Evolutionary conservation across 2,113 vertebrate genomes (phyloP).

Genomic region (Coturnix japonica): DNA sequence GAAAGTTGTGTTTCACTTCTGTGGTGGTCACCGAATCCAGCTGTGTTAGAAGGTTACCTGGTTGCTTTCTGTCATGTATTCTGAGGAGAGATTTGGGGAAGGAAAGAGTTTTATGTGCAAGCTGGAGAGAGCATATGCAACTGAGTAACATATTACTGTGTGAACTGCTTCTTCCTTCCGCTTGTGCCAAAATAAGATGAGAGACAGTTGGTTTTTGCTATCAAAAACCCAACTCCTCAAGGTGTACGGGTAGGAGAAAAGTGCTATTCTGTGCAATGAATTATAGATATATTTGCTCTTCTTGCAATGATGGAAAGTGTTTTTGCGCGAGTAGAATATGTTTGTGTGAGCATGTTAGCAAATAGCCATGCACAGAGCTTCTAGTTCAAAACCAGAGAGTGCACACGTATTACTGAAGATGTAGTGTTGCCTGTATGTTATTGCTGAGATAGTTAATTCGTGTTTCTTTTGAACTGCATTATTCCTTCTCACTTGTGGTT

Average conservation of each 20-base stretch:
- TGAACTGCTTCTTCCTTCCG: not conserved
- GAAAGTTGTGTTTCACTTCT: not conserved
- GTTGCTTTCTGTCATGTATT: fast-evolving
- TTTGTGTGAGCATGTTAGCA: not conserved
- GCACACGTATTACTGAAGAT: not conserved
- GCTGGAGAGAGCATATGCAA: not conserved
- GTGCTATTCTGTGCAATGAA: not conserved
- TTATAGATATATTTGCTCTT: not conserved
- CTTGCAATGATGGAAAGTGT: not conserved
- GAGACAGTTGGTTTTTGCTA: not conserved
- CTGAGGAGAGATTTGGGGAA: not conserved
- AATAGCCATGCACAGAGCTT: not conserved
- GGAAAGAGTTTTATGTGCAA: not conserved
- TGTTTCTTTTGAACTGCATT: not conserved
- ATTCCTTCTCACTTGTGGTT: not conserved
- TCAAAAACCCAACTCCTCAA: not conserved
- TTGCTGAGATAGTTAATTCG: not conserved
- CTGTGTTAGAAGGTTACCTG: not conserved
- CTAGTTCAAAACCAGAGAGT: not conserved
- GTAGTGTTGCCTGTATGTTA: not conserved
- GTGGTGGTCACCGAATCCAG: not conserved
- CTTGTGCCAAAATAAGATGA: not conserved
- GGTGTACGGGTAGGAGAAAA: not conserved
- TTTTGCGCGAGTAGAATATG: not conserved
- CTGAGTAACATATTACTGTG: not conserved